Evolutionary conservation across 2,113 vertebrate species (phyloP), one percentile per base, ranked within the genome.

Genomic region (Ictalurus furcatus): DNA sequence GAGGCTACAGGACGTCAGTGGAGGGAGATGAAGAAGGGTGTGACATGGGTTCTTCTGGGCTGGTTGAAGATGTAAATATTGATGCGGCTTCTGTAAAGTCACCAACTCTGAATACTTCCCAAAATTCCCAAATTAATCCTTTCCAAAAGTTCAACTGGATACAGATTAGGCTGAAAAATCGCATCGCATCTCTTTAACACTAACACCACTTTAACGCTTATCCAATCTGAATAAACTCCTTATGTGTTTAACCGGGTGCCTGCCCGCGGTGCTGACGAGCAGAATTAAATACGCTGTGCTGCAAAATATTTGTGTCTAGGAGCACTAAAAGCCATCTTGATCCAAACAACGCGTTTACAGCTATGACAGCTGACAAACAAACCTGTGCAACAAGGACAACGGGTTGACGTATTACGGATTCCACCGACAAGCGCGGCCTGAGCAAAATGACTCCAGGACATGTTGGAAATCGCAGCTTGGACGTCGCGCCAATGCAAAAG

Each of bases 281-380:
- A 83, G 4, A 71, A 87, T 86, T 71, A 86, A 34, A 48, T 7
- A 65, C 21, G 86, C 84, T 84, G 82, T 76, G 74, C 88, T 52
- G 52, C 85, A 90, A 90, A 91, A 44, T 85, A 84, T 76, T 88
- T 67, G 79, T 59, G 37, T 91, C n/a, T 14, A 40, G 40, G 84
- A 91, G 85, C 65, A 44, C 74, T 21, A 71, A 79, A 91, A 90
- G 88, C 89, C 88, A 78, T 89, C 67, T 88, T 40, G 63, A 13
- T 85, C 85, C 69, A 89, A 83, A 90, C 87, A 88, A 88, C 56
- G n/a, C 74, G 85, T 91, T 93, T 89, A 91, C 58, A 89, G 56
- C 61, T 78, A 87, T 90, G 92, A 93, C 88, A 93, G 54, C 87
- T 90, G 92, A 93, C 88, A 93, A 88, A 89, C 74, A 90, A 59